Evolutionary conservation across 2,797 vertebrate species (phyloP), one percentile per base, ranked within the genome.

Genomic region (Thalassophryne amazonica): DNA sequence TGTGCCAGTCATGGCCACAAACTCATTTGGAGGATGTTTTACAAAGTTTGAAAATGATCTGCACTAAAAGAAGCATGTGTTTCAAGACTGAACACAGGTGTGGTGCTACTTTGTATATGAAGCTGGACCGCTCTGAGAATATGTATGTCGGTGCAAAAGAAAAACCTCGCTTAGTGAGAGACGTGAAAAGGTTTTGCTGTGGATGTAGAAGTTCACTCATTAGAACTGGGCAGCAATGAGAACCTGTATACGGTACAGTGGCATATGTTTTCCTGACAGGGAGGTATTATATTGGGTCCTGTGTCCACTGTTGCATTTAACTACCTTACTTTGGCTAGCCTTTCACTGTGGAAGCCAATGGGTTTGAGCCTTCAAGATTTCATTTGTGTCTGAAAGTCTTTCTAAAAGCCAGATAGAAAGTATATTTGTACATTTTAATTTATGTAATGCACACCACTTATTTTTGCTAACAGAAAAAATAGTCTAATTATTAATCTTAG

Each of bases 61-160:
- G 91, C 90, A 91, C 91, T 92, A 90, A 87, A 78, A 73, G 76
- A 87, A 84, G 85, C 78, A 8, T 80, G 84, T 86, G 84, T 87
- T 84, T 78, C 11, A 5, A 35, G 77, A 60, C 56, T 58, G 78
- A 85, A 87, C 81, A 83, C 88, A 81, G 75, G 86, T 69, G 60
- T 81, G 91, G 91, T 92, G 91, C 91, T 91, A 91, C 68, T 80
- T 37, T 60, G 60, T 70, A 48, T 64, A 76, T 73, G 80, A 80
- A 81, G 59, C 60, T 76, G 64, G 73, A 71, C 51, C 53, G 71
- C 58, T 67, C 5, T 23, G 36, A 62, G 73, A 63, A 62, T 75
- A 19, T 58, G 23, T 23, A 48, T 16, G 47, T 15, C 52, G 43
- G 24, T 21, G 18, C 34, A 58, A 29, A 46, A 32, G 34, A 10